Conservation (phyloP, 1,140 invertebrate species). For the Lepidurus packardi region DNA sequence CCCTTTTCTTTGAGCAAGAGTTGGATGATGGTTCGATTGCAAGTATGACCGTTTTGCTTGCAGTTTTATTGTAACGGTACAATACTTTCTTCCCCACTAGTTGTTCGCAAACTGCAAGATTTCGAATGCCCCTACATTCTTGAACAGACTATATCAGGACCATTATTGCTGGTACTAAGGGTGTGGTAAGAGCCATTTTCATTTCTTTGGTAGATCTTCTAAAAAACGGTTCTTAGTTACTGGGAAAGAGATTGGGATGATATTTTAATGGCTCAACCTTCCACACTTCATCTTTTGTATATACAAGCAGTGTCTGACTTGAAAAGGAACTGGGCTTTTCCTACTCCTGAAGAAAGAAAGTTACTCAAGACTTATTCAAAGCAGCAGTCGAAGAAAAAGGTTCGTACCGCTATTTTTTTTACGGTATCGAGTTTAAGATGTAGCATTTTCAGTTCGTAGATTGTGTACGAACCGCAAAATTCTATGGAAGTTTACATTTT, state of each 20-base stretch:
- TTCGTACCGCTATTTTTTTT: constrained; percentile 43
- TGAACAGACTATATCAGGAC: neutral
- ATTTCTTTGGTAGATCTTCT: neutral
- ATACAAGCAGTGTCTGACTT: constrained; percentile 80
- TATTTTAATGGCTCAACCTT: constrained; percentile 68
- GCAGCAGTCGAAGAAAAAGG: constrained; percentile 73
- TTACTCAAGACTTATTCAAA: constrained; percentile 64
- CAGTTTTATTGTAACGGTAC: neutral
- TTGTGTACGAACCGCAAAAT: constrained; percentile 68
- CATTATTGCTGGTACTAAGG: neutral
- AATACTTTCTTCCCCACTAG: neutral
- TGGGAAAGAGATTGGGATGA: constrained; percentile 82
- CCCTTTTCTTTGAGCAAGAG: neutral
- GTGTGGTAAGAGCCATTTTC: neutral
- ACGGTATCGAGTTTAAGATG: constrained; percentile 10
- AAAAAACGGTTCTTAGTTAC: constrained; percentile 56
- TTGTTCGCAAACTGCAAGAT: neutral
- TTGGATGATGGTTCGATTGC: neutral
- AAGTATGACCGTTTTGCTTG: neutral
- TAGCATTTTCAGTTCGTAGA: constrained; percentile 65
- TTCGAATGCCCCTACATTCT: neutral
- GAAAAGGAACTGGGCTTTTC: constrained; percentile 73
- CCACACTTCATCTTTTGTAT: constrained; percentile 80
- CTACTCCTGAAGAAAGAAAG: constrained; percentile 60
- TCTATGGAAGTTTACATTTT: constrained; percentile 85